Evolutionary conservation across 1,140 invertebrate species (phyloP).

Genomic region (Tetramorium simillimum): DNA sequence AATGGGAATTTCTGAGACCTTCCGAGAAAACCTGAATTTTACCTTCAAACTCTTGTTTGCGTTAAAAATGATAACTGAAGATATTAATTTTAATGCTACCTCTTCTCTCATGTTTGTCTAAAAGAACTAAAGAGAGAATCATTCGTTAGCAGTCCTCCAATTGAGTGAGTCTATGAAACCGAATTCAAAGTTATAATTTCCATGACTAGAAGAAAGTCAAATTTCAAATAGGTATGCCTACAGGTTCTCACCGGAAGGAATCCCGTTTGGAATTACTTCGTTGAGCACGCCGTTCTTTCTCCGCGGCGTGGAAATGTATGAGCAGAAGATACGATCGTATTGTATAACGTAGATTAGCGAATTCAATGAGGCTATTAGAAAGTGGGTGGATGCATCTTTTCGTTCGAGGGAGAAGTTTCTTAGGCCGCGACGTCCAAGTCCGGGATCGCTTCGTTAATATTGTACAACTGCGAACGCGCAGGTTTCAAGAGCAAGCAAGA

Average conservation of each 20-base stretch:
- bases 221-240: not conserved
- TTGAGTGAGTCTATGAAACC: not conserved
- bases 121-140: not conserved
- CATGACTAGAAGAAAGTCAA: not conserved
- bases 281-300: not conserved
- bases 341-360: conserved; percentile 6
- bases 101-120: not conserved
- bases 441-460: not conserved
- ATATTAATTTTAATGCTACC: not conserved
- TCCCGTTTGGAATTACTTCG: not conserved
- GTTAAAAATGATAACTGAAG: not conserved
- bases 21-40: not conserved
- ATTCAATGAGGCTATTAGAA: not conserved
- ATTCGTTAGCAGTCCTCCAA: not conserved
- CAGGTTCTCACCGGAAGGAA: not conserved
- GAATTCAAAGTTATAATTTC: not conserved
- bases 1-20: not conserved
- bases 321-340: not conserved
- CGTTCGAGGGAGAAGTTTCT: not conserved
- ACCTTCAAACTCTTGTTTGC: not conserved
- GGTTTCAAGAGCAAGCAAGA: not conserved
- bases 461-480: not conserved
- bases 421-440: not conserved
- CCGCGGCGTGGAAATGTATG: not conserved
- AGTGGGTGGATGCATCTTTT: not conserved